A percentile compares a stretch with the other conserved stretches of the same genome.
These are phyloP conservation scores for Dioctria rufipes DNA, from an alignment of 2,888 invertebrate genomes.

Conservation along the genomic window DNA sequence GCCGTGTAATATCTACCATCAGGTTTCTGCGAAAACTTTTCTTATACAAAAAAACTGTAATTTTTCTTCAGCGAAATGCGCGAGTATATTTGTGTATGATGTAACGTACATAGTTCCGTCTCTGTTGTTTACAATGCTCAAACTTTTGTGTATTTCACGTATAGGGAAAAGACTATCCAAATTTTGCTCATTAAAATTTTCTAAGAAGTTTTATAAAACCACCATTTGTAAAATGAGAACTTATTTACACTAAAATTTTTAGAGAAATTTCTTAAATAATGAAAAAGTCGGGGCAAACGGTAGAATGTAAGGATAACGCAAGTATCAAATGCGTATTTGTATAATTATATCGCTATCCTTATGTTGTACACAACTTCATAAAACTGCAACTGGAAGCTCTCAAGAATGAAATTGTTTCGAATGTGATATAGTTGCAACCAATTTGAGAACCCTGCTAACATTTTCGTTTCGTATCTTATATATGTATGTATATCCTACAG, in stretches of 20 bases:
- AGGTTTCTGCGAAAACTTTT: background rate
- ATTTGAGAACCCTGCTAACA: background rate
- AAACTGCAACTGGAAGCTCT: too few relatives aligned
- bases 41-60: background rate
- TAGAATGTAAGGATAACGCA: slow-evolving; percentile 4
- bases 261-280: background rate
- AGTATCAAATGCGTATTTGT: too few relatives aligned
- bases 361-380: too few relatives aligned
- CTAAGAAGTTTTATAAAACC: slow-evolving; percentile 15
- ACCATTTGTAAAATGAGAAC: background rate
- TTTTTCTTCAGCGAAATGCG: background rate
- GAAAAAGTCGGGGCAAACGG: too few relatives aligned
- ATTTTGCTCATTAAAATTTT: slow-evolving; percentile 38
- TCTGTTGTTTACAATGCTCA: background rate
- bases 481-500: background rate
- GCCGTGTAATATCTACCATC: background rate
- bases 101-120: background rate
- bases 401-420: background rate
- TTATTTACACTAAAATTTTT: background rate
- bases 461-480: background rate
- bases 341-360: too few relatives aligned
- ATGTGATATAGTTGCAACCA: background rate
- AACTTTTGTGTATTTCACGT: slow-evolving; percentile 26
- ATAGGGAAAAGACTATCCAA: background rate
- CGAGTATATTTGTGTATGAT: background rate